Conservation (phyloP, 2,888 invertebrate genomes). For the Monochamus alternatus region DNA sequence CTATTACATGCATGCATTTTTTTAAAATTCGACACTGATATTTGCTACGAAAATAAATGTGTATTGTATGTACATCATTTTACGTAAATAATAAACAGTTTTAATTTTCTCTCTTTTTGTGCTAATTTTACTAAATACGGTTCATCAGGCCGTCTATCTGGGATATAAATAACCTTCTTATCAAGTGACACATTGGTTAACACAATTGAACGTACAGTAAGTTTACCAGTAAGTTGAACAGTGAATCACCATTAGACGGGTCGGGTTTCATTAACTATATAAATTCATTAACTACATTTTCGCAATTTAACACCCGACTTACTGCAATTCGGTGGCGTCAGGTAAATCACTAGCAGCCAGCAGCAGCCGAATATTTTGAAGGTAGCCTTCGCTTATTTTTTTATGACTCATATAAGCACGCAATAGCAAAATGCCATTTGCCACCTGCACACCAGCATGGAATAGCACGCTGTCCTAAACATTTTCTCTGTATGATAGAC, state of each 20-base stretch:
- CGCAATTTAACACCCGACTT: conserved; percentile 22
- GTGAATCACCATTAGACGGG: conserved; percentile 43
- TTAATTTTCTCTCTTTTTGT: conserved; percentile 50
- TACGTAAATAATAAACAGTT: conserved; percentile 37
- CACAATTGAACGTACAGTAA: conserved; percentile 43
- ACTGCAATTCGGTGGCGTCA: background rate
- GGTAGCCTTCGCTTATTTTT: conserved; percentile 22
- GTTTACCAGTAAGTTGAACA: conserved; percentile 29
- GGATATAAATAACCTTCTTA: conserved; percentile 52
- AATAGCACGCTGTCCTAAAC: conserved; percentile 43
- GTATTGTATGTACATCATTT: conserved; percentile 22
- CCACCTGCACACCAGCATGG: conserved; percentile 49
- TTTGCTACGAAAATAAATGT: conserved; percentile 30
- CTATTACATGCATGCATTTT: conserved; percentile 49
- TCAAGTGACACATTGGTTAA: conserved; percentile 49
- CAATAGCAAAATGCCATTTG: conserved; percentile 44
- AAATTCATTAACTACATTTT: background rate
- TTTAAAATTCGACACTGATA: conserved; percentile 36
- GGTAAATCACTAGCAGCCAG: background rate
- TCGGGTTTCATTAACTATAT: conserved; percentile 27
- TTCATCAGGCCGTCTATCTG: conserved; percentile 37
- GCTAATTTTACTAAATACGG: conserved; percentile 56
- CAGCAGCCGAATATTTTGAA: conserved; percentile 18
- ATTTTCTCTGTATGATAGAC: conserved; percentile 30
- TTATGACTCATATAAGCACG: conserved; percentile 36